Evolutionary conservation across 2,888 invertebrate genomes (phyloP).

Genomic region (Sphecodes monilicornis): DNA sequence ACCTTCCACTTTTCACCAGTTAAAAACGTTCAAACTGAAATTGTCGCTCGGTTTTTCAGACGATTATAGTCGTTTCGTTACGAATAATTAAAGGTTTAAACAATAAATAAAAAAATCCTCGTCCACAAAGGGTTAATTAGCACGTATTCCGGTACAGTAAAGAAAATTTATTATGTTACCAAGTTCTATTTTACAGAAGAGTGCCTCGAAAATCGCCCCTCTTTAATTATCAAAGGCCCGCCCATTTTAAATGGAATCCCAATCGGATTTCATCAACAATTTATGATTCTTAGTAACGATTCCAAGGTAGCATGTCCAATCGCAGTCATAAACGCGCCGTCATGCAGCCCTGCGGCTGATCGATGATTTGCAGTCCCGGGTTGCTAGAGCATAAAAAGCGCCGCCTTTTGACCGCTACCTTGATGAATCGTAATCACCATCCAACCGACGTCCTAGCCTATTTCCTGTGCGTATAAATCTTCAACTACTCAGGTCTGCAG

Average conservation of each 20-base stretch:
- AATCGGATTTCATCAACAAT: background rate
- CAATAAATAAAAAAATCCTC: no score
- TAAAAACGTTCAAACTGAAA: no score
- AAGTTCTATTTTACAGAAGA: no score
- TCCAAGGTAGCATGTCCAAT: background rate
- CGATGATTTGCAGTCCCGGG: slow-evolving; percentile 66
- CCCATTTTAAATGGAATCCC: background rate
- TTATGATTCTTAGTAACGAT: background rate
- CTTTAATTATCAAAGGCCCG: background rate
- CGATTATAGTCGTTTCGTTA: no score
- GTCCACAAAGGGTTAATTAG: no score
- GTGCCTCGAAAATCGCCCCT: background rate
- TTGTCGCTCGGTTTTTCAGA: no score
- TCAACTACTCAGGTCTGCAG: slow-evolving; percentile 35
- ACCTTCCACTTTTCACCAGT: no score
- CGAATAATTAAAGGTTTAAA: no score
- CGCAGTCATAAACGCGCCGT: slow-evolving; percentile 12
- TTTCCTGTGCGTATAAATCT: slow-evolving; percentile 78
- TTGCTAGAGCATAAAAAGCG: slow-evolving; percentile 79
- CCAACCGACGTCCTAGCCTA: slow-evolving; percentile 75
- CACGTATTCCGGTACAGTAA: no score
- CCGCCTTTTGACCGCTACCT: slow-evolving; percentile 79
- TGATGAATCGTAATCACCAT: slow-evolving; percentile 73
- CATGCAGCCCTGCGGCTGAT: slow-evolving; percentile 22
- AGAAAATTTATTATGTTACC: no score